Evolutionary conservation across 2,113 vertebrate genomes (phyloP).

Genomic region (Heptranchias perlo): DNA sequence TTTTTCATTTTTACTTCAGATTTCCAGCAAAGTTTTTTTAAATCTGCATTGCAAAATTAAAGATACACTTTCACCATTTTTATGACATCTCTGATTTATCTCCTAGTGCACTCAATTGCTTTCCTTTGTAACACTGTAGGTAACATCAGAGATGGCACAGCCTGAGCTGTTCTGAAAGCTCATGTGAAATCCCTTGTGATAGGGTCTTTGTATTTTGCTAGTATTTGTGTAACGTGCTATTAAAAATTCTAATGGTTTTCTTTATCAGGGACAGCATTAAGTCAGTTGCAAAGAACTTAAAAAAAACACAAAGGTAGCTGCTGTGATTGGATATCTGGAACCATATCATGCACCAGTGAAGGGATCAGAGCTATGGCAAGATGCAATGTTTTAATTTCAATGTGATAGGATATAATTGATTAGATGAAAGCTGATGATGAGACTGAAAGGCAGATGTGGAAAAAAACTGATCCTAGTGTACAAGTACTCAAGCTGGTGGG

Average conservation of each 20-base stretch:
- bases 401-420: slow-evolving; percentile 27
- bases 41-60: not conserved
- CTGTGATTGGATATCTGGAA: not conserved
- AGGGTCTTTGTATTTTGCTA: not conserved
- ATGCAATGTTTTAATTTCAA: not conserved
- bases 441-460: not conserved
- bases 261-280: no score
- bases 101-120: not conserved
- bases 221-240: not conserved
- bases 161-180: not conserved
- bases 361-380: not conserved
- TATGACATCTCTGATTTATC: not conserved
- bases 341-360: not conserved
- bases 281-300: not conserved
- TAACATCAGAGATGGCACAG: not conserved
- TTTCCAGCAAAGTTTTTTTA: not conserved
- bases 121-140: not conserved
- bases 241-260: not conserved
- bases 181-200: not conserved
- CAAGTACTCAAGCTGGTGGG: slow-evolving; percentile 18
- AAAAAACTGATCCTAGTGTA: not conserved
- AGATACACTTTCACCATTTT: not conserved
- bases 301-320: not conserved
- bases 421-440: not conserved
- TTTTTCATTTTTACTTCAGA: not conserved